Percentiles rank a stretch among this genome's conserved stretches.
Conservation (phyloP, 2,888 invertebrate genomes). For the Stenotaenia linearis region DNA sequence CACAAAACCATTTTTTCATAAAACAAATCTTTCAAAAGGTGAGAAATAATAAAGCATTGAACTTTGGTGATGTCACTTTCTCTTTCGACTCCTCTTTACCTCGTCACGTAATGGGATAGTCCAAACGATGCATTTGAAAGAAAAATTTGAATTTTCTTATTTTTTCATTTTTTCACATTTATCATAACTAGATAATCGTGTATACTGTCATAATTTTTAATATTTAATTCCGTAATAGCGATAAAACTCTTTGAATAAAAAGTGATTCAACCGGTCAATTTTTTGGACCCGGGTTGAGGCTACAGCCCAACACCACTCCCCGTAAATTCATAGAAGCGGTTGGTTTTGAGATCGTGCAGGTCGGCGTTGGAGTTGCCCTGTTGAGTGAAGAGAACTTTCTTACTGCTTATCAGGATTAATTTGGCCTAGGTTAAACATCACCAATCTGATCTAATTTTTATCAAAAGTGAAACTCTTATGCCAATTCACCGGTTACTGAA, state of each 20-base stretch:
- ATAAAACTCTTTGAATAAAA: not conserved
- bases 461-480: too few relatives aligned
- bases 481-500: not conserved
- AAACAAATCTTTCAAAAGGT: not conserved
- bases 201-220: too few relatives aligned
- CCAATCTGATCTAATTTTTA: too few relatives aligned
- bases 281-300: not conserved
- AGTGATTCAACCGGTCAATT: not conserved
- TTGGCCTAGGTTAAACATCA: too few relatives aligned
- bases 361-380: not conserved
- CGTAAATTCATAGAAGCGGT: not conserved
- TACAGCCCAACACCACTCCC: not conserved
- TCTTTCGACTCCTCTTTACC: not conserved
- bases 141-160: too few relatives aligned
- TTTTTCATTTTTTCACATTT: not conserved
- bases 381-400: too few relatives aligned
- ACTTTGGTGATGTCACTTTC: not conserved
- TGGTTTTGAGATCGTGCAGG: not conserved
- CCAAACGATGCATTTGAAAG: not conserved
- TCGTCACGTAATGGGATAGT: not conserved
- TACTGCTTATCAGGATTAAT: too few relatives aligned
- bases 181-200: too few relatives aligned
- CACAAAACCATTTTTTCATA: not conserved
- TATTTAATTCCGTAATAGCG: not conserved
- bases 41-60: not conserved